These are phyloP conservation scores for Pangasius mekongensis DNA, from an alignment of 2,797 vertebrate species.

Conservation along the genomic window DNA sequence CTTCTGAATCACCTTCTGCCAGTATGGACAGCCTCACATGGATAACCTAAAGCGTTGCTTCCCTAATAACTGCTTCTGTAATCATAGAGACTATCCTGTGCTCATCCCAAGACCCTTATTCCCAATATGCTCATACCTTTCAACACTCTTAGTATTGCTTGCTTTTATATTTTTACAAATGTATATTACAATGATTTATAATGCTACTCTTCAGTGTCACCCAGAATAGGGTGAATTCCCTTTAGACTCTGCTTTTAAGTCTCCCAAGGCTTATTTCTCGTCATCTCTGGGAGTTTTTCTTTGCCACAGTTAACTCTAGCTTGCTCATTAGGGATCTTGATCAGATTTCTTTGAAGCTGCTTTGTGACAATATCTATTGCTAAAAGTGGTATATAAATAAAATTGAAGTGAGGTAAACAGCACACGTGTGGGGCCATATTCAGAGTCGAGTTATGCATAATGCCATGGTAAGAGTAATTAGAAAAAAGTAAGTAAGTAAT, in stretches of 20 bases:
- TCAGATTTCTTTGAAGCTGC: background rate
- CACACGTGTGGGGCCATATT: background rate
- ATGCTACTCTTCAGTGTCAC: background rate
- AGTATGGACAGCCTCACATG: background rate
- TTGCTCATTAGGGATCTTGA: background rate
- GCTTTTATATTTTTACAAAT: background rate
- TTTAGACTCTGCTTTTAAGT: background rate
- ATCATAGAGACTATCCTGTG: background rate
- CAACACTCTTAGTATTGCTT: background rate
- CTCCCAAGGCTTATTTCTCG: background rate
- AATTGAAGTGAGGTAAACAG: background rate
- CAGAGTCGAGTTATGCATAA: background rate
- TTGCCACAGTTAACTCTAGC: background rate
- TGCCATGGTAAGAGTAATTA: background rate
- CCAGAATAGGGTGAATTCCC: background rate
- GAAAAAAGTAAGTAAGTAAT: background rate
- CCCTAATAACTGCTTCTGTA: background rate
- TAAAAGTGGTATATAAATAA: background rate
- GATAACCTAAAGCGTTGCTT: background rate
- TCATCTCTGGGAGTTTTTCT: background rate
- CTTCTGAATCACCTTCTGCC: background rate
- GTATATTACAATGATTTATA: background rate
- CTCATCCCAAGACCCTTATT: background rate
- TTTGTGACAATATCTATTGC: background rate
- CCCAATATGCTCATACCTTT: background rate